Evolutionary conservation across 2,113 vertebrate species (phyloP).

Genomic region (Gymnarchus niloticus): DNA sequence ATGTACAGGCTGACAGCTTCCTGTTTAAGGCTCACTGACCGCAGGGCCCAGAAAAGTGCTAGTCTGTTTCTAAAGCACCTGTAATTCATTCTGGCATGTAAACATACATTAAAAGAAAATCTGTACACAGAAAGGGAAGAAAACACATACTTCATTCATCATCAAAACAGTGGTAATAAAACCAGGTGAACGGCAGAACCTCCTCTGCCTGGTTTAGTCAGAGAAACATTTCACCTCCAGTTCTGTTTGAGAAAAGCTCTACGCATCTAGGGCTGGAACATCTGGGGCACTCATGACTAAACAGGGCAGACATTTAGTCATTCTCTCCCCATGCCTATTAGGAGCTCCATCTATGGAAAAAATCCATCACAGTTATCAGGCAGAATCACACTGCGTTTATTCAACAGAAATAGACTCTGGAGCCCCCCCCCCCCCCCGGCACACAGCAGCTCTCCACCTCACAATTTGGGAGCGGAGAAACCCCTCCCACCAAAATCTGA

Average conservation of each 20-base stretch:
- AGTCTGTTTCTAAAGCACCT: neutral
- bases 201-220: neutral
- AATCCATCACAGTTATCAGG: neutral
- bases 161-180: too few species aligned
- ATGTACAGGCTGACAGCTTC: neutral
- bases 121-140: neutral
- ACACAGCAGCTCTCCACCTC: neutral
- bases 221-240: neutral
- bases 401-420: constrained; percentile 16
- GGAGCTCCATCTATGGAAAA: constrained; percentile 15
- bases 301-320: neutral
- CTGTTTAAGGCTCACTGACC: too few species aligned
- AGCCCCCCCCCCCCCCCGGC: neutral
- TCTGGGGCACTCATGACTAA: constrained; percentile 1
- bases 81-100: neutral
- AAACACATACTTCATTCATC: too few species aligned
- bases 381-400: neutral
- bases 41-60: neutral
- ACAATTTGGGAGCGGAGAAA: neutral
- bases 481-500: neutral
- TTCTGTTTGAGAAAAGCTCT: neutral
- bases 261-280: neutral
- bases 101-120: neutral
- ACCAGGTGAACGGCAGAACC: neutral
- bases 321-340: neutral